Conservation (phyloP, 1,140 invertebrate genomes). For the Trialeurodes vaporariorum region DNA sequence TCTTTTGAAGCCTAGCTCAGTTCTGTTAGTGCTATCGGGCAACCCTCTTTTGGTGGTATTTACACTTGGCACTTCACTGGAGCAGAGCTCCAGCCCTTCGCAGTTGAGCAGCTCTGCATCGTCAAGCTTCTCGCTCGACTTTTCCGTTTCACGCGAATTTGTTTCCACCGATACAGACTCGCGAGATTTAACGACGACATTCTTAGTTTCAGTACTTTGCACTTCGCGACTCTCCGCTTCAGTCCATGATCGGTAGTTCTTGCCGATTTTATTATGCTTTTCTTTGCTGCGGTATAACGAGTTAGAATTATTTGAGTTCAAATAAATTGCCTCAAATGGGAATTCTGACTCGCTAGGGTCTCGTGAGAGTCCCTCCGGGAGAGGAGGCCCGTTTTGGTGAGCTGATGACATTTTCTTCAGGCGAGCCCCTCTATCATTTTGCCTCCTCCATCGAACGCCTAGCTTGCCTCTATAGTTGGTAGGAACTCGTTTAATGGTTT, state of each 20-base stretch:
- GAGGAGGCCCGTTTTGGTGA: neutral
- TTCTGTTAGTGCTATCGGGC: no score
- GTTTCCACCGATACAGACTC: neutral
- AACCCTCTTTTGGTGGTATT: no score
- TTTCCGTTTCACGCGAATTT: neutral
- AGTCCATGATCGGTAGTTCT: neutral
- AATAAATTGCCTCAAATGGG: neutral
- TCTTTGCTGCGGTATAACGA: neutral
- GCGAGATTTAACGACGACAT: neutral
- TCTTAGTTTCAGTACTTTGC: neutral
- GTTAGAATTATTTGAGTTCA: neutral
- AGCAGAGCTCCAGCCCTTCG: neutral
- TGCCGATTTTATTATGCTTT: neutral
- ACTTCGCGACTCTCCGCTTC: neutral
- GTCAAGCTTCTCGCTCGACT: neutral
- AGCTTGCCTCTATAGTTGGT: neutral
- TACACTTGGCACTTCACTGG: neutral
- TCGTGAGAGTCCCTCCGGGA: no score
- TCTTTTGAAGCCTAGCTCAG: no score
- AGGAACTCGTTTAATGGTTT: neutral
- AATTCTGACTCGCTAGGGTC: neutral
- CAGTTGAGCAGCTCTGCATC: neutral
- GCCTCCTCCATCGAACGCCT: neutral
- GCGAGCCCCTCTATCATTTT: neutral
- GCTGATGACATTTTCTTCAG: neutral